A percentile compares a stretch with the other conserved stretches of the same genome.
Evolutionary conservation across 2,888 invertebrate species (phyloP).

Genomic region (Nymphalis c-album): DNA sequence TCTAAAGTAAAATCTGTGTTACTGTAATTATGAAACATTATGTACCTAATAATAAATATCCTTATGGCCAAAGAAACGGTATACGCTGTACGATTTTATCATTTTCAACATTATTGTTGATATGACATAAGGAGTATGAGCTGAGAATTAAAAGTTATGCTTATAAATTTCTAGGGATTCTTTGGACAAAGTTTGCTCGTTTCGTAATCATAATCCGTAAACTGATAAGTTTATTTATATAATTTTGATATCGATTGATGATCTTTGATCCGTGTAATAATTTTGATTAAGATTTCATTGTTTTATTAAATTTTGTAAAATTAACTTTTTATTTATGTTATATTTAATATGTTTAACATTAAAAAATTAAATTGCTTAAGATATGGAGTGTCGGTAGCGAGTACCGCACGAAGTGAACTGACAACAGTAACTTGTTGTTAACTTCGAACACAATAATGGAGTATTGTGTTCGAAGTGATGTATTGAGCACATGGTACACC

Average conservation of each 20-base stretch:
- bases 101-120: background rate
- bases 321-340: too few relatives aligned
- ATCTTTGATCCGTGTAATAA: background rate
- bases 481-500: too few relatives aligned
- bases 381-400: too few relatives aligned
- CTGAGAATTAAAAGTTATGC: conserved; percentile 16
- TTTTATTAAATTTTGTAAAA: background rate
- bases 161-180: conserved; percentile 16
- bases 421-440: too few relatives aligned
- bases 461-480: too few relatives aligned
- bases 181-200: conserved; percentile 13
- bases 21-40: too few relatives aligned
- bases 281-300: background rate
- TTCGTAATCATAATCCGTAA: conserved; percentile 10
- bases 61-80: background rate
- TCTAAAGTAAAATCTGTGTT: too few relatives aligned
- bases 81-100: background rate
- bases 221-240: conserved; percentile 1
- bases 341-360: too few relatives aligned
- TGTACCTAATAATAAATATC: too few relatives aligned
- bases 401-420: too few relatives aligned
- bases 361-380: too few relatives aligned
- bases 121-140: conserved; percentile 8
- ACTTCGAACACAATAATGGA: too few relatives aligned
- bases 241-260: background rate